Evolutionary conservation across 2,113 vertebrate species (phyloP), one percentile per base, ranked within the genome.

Genomic region (Vicugna pacos): DNA sequence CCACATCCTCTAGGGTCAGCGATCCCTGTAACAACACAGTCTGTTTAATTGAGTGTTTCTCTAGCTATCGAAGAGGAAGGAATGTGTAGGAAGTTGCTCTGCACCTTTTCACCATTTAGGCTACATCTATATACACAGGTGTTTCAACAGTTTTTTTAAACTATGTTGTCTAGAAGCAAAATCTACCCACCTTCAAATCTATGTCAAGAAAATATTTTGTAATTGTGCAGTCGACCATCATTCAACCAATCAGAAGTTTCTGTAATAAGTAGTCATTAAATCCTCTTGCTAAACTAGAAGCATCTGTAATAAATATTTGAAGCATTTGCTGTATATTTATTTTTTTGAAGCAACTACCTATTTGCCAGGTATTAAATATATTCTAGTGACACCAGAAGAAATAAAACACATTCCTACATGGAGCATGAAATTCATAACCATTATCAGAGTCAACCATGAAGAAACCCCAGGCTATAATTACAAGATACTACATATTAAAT

Each of bases 1-100:
- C 75, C 35, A 97, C 92, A 4, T 97, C 97, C n/a, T 96, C 88
- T 32, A 91, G 67, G 0, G 89, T 93, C 85, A 97, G 90, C 0
- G 1, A 50, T 8, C 84, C 90, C 97, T 97, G 4, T 56, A 82
- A 93, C 2, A 30, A 77, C 8, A 92, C 0, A 17, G 50, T 48
- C 48, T 80, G 17, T 26, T 89, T 86, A 86, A 54, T 15, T 22
- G 28, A 60, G 5, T 86, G 11, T 48, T 80, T 81, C 81, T 93
- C 67, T 76, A 16, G 50, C 76, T 85, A 70, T 0, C 42, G 17
- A 88, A 24, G 69, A 3, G 7, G 50, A 86, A 76, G 62, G 24
- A 62, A 69, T 10, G 19, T 54, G 50, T 75, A 81, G 62, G 35
- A 62, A 30, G 22, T 24, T 84, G 17, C 89, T 76, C 67, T 65